Percentiles rank a stretch among this genome's conserved stretches.
These are phyloP conservation scores for Popillia japonica DNA, from an alignment of 1,140 invertebrate genomes.

Conservation along the genomic window DNA sequence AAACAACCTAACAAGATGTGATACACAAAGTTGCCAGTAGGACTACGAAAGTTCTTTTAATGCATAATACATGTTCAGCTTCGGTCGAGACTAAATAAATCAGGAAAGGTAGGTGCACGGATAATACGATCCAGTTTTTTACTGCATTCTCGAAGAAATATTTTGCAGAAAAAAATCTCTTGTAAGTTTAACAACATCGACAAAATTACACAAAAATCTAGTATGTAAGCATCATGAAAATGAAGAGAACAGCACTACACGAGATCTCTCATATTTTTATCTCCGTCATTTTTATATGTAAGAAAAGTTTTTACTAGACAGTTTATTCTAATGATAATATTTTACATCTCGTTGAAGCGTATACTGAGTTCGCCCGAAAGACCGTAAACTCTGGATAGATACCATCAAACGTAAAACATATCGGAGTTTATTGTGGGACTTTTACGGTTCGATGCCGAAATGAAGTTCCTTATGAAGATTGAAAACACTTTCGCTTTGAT, in stretches of 20 bases:
- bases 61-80: conserved; percentile 20
- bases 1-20: conserved; percentile 19
- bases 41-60: background rate
- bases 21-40: background rate
- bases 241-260: too few relatives aligned
- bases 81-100: background rate
- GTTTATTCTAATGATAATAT: conserved; percentile 33
- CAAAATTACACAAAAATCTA: background rate
- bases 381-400: conserved; percentile 9
- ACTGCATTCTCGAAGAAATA: background rate
- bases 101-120: background rate
- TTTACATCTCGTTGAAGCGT: conserved; percentile 27
- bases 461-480: conserved; percentile 34
- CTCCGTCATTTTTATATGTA: background rate
- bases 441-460: conserved; percentile 19
- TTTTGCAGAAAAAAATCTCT: background rate
- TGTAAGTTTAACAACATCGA: background rate
- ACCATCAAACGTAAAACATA: conserved; percentile 32
- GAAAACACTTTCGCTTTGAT: conserved; percentile 35
- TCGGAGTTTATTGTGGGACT: conserved; percentile 24
- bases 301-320: conserved; percentile 3
- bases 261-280: conserved; percentile 10
- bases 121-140: background rate
- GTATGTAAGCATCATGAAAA: background rate
- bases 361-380: background rate